These are phyloP conservation scores for Zaprionus davidi DNA, from an alignment of 1,140 invertebrate species.

Conservation along the genomic window DNA sequence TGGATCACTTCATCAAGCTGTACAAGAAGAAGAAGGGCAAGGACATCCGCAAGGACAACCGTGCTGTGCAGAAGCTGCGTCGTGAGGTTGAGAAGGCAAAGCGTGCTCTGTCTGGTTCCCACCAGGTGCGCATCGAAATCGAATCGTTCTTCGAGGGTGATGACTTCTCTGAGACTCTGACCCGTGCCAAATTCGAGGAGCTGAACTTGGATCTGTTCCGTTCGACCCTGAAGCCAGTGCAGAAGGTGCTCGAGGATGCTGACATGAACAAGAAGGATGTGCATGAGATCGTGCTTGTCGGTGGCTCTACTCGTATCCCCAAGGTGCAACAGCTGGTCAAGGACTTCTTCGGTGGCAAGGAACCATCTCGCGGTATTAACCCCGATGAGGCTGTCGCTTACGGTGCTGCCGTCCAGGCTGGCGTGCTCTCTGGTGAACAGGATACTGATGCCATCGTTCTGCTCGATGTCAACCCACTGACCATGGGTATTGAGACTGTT, in stretches of 20 bases:
- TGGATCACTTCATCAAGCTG: conserved; percentile 99
- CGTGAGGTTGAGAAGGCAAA: conserved; percentile 99
- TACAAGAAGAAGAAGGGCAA: conserved; percentile 99
- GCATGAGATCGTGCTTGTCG: conserved; percentile 99
- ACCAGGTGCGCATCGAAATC: conserved; percentile 99
- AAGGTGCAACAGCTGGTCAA: conserved; percentile 99
- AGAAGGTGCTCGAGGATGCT: conserved; percentile 98
- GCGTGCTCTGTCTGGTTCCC: conserved; percentile 96
- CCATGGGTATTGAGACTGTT: conserved; percentile 99
- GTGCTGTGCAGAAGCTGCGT: conserved; percentile 97
- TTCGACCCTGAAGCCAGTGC: conserved; percentile 99
- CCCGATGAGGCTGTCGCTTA: conserved; percentile 99
- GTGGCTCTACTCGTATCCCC: conserved; percentile 99
- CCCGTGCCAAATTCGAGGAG: conserved; percentile 99
- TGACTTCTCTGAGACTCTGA: conserved; percentile 99
- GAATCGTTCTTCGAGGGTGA: conserved; percentile 99
- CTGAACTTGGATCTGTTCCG: conserved; percentile 99
- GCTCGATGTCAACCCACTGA: conserved; percentile 98
- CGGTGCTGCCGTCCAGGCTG: conserved; percentile 99
- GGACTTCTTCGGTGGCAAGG: conserved; percentile 99
- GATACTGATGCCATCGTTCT: conserved; percentile 98
- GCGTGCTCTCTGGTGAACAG: conserved; percentile 94
- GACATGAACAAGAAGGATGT: conserved; percentile 99
- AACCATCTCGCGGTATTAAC: conserved; percentile 98
- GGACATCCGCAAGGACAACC: conserved; percentile 97